A percentile compares a stretch with the other conserved stretches of the same genome.
Evolutionary conservation across 2,113 vertebrate genomes (phyloP).

Genomic region (Haemorhous mexicanus): DNA sequence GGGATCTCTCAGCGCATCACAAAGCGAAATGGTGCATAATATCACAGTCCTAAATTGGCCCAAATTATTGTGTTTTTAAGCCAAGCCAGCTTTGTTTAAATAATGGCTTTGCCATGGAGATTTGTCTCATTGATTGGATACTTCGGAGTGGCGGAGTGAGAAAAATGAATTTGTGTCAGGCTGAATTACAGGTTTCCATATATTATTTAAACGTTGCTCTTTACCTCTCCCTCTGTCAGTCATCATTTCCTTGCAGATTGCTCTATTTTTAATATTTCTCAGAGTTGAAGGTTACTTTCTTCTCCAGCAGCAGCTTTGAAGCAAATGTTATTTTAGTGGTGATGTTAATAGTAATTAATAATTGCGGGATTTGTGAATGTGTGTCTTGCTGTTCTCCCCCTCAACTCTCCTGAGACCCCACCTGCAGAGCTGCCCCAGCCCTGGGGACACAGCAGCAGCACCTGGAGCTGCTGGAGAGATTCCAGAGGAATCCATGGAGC

Average conservation of each 20-base stretch:
- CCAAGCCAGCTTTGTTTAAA: conserved; percentile 41
- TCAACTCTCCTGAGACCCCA: rapidly evolving
- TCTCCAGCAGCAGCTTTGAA: conserved; percentile 15
- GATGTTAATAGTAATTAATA: conserved; percentile 30
- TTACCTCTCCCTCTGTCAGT: conserved; percentile 57
- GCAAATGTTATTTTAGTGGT: conserved; percentile 20
- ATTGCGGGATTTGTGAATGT: conserved; percentile 15
- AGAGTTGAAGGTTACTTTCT: conserved; percentile 8
- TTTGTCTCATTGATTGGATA: conserved; percentile 56
- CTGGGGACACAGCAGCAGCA: background rate
- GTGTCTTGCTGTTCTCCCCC: background rate
- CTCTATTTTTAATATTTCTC: conserved; percentile 24
- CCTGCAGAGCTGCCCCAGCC: background rate
- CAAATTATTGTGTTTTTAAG: conserved; percentile 58
- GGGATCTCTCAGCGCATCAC: conserved; percentile 34
- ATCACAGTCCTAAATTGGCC: conserved; percentile 45
- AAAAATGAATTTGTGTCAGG: conserved; percentile 60
- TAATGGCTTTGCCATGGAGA: conserved; percentile 41
- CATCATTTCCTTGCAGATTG: conserved; percentile 2
- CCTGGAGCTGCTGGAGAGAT: rapidly evolving
- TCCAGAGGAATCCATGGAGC: rapidly evolving
- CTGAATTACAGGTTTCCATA: conserved; percentile 56
- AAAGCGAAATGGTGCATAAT: conserved; percentile 49
- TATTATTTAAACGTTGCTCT: conserved; percentile 55
- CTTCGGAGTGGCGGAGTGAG: conserved; percentile 8